Evolutionary conservation across 2,113 vertebrate genomes (phyloP).

Genomic region (Speoplatyrhinus poulsoni): DNA sequence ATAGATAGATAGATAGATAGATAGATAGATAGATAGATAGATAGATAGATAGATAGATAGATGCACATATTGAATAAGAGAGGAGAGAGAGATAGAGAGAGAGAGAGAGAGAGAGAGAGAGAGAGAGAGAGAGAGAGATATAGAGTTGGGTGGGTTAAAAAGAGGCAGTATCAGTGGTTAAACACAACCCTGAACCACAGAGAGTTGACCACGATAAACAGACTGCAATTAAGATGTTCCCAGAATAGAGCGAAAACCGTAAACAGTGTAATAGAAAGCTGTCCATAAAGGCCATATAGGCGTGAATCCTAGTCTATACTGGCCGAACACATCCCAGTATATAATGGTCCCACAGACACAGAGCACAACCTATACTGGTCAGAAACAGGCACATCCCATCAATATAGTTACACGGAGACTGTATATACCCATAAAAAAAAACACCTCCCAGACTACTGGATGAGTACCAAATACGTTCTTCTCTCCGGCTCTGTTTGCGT

Average conservation of each 20-base stretch:
- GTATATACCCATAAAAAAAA: too few relatives aligned
- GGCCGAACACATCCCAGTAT: too few relatives aligned
- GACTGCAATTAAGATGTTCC: conserved; percentile 66
- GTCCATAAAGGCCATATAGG: neutral
- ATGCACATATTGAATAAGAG: neutral
- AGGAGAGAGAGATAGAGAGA: neutral
- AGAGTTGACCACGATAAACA: conserved; percentile 55
- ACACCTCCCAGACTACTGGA: too few relatives aligned
- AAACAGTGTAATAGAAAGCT: conserved; percentile 24
- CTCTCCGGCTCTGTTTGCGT: too few relatives aligned
- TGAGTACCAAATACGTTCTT: too few relatives aligned
- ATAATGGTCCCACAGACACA: too few relatives aligned
- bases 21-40: neutral
- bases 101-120: conserved; percentile 1
- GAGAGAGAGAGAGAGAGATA: conserved; percentile 5
- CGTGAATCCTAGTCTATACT: conserved; percentile 6
- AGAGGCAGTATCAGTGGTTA: neutral
- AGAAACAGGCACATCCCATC: too few relatives aligned
- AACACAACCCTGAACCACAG: conserved; percentile 50
- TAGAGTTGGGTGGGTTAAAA: neutral
- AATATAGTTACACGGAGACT: too few relatives aligned
- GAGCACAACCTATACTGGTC: too few relatives aligned
- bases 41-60: neutral
- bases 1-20: too few relatives aligned
- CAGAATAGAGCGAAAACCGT: conserved; percentile 66